Evolutionary conservation across 1,140 invertebrate species (phyloP), one percentile per base, ranked within the genome.

Genomic region (Plutomurus gul): DNA sequence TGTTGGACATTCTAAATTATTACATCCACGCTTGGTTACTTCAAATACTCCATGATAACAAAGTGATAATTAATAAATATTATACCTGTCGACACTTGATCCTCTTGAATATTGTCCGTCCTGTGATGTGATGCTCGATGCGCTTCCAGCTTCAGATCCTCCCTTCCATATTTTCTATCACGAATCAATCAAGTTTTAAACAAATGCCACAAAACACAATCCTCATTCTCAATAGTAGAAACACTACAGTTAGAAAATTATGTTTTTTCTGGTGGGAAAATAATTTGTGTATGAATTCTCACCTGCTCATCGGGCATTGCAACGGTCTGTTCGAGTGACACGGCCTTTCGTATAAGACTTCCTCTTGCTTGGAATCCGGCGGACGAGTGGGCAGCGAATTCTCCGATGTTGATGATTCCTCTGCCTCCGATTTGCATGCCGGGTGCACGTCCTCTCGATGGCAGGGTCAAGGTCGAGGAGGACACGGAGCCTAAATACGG

Each of bases 1-100:
- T 93, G 49, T 91, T 92, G 0, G 94, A 95, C 70, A 95, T 87
- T 56, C 93, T 85, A 33, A n/a, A n/a, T n/a, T n/a, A n/a, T n/a
- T n/a, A n/a, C n/a, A n/a, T 73, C 18, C 75, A 74, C 56, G 18
- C 70, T 2, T 27, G 33, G 40, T 71, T 33, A 80, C 76, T 71
- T 30, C 76, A 79, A 76, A n/a, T 78, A 22, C 22, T 56, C 8
- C 8, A 65, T 10, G 79, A 81, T 51, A 81, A 13, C 76, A 85
- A 85, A 80, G 56, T 82, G 83, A 82, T 81, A 5, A 7, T 76
- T 83, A 77, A 71, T 60, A 74, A 80, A 37, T 6, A 75, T 75
- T 30, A 72, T 86, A 91, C 91, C 91, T 93, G 85, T 93, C 92
- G n/a, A 93, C 87, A 85, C 92, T 93, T 36, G 90, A 88, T 84